Evolutionary conservation across 2,113 vertebrate species (phyloP).

Genomic region (Lagopus muta): DNA sequence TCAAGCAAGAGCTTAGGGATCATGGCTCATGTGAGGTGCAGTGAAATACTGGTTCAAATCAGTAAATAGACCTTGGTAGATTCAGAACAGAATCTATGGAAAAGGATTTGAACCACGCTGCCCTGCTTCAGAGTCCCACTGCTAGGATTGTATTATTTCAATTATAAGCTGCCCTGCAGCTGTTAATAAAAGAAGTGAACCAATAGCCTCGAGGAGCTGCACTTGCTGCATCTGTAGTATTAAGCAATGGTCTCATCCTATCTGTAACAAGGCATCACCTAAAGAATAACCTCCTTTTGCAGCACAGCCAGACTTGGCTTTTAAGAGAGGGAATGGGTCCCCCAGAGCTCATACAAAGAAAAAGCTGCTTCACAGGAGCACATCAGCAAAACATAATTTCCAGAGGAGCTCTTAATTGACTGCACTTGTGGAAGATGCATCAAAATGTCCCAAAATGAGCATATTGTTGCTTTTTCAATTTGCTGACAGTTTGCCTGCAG

Average conservation of each 20-base stretch:
- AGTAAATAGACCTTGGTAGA: not conserved
- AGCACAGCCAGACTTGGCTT: not conserved
- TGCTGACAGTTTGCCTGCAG: constrained; percentile 9
- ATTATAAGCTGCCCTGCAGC: not conserved
- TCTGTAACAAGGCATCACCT: not conserved
- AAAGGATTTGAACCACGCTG: not conserved
- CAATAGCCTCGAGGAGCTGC: not conserved
- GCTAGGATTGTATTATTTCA: not conserved
- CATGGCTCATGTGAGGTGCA: not conserved
- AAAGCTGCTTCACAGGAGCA: not conserved
- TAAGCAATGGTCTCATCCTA: not conserved
- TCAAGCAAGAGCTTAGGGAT: not conserved
- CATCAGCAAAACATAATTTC: not conserved
- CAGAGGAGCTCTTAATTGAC: constrained; percentile 42
- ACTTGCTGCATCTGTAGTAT: not conserved
- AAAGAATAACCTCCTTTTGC: not conserved
- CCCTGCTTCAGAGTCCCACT: not conserved
- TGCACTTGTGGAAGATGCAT: constrained; percentile 12
- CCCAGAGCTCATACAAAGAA: not conserved
- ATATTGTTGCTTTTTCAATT: not conserved
- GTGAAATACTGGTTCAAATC: not conserved
- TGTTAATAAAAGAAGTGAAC: not conserved
- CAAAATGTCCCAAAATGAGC: constrained; percentile 49
- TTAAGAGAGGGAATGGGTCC: not conserved
- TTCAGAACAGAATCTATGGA: not conserved